These are phyloP conservation scores for Tenualosa thibaudeaui DNA, from an alignment of 2,797 vertebrate species.

Conservation along the genomic window DNA sequence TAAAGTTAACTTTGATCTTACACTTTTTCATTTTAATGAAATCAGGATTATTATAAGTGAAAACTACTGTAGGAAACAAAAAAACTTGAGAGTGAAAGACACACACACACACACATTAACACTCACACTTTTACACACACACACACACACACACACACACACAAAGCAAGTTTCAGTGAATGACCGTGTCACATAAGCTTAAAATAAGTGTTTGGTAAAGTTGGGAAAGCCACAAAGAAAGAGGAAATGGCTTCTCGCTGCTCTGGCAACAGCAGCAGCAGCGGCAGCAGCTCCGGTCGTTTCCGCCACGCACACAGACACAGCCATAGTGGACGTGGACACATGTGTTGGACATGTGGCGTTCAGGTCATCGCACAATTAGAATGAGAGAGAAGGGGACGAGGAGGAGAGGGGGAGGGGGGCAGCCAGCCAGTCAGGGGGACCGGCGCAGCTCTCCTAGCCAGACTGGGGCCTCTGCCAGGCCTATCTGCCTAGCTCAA, in stretches of 20 bases:
- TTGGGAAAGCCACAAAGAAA: conserved; percentile 31
- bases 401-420: background rate
- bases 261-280: conserved; percentile 48
- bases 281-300: conserved; percentile 56
- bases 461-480: conserved; percentile 27
- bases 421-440: background rate
- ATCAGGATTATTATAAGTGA: background rate
- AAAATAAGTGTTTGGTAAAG: conserved; percentile 38
- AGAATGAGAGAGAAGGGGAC: conserved; percentile 20
- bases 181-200: conserved; percentile 27
- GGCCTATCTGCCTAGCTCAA: background rate
- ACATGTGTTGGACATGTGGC: conserved; percentile 73
- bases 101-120: background rate
- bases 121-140: background rate
- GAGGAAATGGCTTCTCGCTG: conserved; percentile 38
- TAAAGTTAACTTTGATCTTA: background rate
- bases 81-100: background rate
- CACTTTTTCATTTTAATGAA: background rate
- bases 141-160: background rate
- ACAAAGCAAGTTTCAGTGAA: background rate
- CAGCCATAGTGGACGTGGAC: conserved; percentile 54
- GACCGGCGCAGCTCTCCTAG: conserved; percentile 17
- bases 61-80: background rate
- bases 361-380: conserved; percentile 40
- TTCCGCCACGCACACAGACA: conserved; percentile 32